These are phyloP conservation scores for Drosophila sechellia DNA, from an alignment of 1,140 invertebrate genomes.

Conservation along the genomic window DNA sequence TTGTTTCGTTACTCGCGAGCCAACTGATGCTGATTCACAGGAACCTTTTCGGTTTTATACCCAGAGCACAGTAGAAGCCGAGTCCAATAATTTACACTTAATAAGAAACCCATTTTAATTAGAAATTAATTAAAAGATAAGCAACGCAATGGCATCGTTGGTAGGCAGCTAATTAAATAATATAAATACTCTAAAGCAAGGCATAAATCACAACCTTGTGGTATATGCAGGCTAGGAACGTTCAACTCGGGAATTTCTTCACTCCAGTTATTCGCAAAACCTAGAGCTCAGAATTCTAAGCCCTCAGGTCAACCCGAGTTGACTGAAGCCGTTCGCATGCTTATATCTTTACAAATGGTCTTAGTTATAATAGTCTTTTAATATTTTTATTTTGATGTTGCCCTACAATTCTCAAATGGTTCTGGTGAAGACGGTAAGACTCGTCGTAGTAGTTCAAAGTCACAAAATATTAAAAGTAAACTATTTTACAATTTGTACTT, in stretches of 20 bases:
- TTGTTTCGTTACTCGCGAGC: slow-evolving; percentile 5
- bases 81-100: slow-evolving; percentile 18
- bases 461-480: background rate
- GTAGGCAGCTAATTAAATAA: slow-evolving; percentile 34
- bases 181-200: slow-evolving; percentile 24
- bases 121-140: slow-evolving; percentile 64
- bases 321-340: slow-evolving; percentile 1
- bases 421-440: background rate
- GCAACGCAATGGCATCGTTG: slow-evolving; percentile 25
- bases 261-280: slow-evolving; percentile 26
- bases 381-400: too few species aligned
- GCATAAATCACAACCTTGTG: slow-evolving; percentile 31
- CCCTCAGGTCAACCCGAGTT: slow-evolving; percentile 9
- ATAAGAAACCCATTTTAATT: slow-evolving; percentile 41
- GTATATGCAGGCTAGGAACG: slow-evolving; percentile 16
- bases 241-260: slow-evolving; percentile 11
- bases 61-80: slow-evolving; percentile 5
- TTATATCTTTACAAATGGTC: background rate
- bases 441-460: background rate
- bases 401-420: background rate
- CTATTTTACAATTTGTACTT: too few species aligned
- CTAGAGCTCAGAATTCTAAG: slow-evolving; percentile 18
- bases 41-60: slow-evolving; percentile 41
- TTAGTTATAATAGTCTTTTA: too few species aligned
- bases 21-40: slow-evolving; percentile 42